Conservation (phyloP, 2,113 vertebrate genomes). For the Micromys minutus region DNA sequence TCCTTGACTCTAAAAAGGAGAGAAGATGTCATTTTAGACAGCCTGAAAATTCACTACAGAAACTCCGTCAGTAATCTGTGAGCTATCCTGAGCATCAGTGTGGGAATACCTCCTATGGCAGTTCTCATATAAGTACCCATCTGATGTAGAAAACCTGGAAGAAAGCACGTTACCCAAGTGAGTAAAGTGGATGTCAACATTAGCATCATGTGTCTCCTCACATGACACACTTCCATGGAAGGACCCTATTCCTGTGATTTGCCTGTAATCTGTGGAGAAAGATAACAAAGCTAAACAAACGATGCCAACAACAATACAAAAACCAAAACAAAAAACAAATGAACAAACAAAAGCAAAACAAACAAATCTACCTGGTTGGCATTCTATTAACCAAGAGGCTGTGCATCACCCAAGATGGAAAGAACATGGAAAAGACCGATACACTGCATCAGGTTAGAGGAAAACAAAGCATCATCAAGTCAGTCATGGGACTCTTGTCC, state of each 20-base stretch:
- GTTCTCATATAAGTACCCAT: background rate
- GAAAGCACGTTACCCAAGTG: background rate
- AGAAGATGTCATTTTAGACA: background rate
- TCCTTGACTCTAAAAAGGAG: background rate
- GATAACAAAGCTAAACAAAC: background rate
- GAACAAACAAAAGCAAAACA: background rate
- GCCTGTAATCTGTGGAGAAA: background rate
- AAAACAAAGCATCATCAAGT: background rate
- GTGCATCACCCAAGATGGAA: background rate
- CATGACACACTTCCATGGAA: background rate
- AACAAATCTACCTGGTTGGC: fast-evolving
- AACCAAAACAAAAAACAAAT: no score
- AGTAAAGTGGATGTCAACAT: background rate
- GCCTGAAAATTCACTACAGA: background rate
- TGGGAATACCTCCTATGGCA: background rate
- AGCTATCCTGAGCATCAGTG: background rate
- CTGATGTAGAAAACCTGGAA: background rate
- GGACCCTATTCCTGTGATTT: background rate
- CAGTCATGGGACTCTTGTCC: background rate
- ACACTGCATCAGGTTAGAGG: background rate
- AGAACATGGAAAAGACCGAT: background rate
- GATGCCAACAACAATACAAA: no score
- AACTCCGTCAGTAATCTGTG: background rate
- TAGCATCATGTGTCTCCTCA: background rate
- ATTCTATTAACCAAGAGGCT: background rate